Percentiles rank a stretch among this genome's conserved stretches.
Conservation (phyloP, 2,888 invertebrate species). For the Chymomyza fuscimana region DNA sequence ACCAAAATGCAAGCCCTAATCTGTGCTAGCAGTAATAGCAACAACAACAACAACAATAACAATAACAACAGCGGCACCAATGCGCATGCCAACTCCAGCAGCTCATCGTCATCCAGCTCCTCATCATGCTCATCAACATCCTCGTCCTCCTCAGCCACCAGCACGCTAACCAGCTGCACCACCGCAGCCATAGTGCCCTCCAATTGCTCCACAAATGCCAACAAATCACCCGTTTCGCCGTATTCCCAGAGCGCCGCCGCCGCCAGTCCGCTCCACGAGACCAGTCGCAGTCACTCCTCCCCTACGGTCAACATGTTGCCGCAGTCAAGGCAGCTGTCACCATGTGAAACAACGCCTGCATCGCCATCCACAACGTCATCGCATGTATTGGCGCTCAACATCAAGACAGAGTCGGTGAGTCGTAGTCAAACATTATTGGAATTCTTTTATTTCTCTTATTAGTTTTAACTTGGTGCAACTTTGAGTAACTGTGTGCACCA, state of each 20-base stretch:
- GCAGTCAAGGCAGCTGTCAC: constrained; percentile 48
- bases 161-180: constrained; percentile 67
- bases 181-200: constrained; percentile 75
- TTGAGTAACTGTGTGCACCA: constrained; percentile 13
- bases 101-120: constrained; percentile 67
- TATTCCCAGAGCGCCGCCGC: constrained; percentile 48
- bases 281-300: constrained; percentile 37
- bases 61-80: constrained; percentile 32
- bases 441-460: constrained; percentile 37
- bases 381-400: constrained; percentile 71
- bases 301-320: constrained; percentile 18
- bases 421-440: constrained; percentile 36
- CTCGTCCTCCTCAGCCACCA: constrained; percentile 64
- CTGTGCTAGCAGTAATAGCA: constrained; percentile 25
- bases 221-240: constrained; percentile 69
- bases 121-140: constrained; percentile 71
- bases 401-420: constrained; percentile 77
- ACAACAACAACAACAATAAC: constrained; percentile 4
- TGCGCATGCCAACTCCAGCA: constrained; percentile 29
- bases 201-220: constrained; percentile 74
- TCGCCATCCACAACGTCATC: constrained; percentile 53
- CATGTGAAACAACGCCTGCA: constrained; percentile 49
- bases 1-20: constrained; percentile 63
- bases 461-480: constrained; percentile 31
- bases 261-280: constrained; percentile 48